Percentiles rank a stretch among this genome's conserved stretches.
Evolutionary conservation across 2,113 vertebrate genomes (phyloP).

Genomic region (Physeter macrocephalus): DNA sequence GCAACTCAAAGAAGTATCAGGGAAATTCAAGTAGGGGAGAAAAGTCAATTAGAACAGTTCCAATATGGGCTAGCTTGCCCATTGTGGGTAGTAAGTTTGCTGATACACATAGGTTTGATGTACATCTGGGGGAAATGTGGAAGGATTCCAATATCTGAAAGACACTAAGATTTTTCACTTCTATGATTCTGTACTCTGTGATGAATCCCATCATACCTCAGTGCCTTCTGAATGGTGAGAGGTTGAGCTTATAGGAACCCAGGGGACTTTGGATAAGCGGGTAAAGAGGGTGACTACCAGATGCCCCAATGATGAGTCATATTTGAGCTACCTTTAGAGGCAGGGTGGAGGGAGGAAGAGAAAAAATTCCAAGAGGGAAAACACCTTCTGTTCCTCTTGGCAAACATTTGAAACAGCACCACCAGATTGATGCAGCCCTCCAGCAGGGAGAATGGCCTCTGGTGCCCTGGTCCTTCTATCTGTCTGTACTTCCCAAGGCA

Average conservation of each 20-base stretch:
- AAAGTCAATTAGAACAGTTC: not conserved
- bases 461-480: not conserved
- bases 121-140: not conserved
- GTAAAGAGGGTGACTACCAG: not conserved
- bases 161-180: not conserved
- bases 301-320: not conserved
- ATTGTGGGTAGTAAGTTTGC: not conserved
- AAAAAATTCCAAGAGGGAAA: not conserved
- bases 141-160: not conserved
- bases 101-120: not conserved
- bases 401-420: not conserved
- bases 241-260: not conserved
- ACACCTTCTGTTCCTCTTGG: constrained; percentile 20
- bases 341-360: not conserved
- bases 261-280: not conserved
- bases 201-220: not conserved
- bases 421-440: not conserved
- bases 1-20: not conserved
- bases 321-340: not conserved
- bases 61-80: not conserved
- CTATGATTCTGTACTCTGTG: not conserved
- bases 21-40: not conserved
- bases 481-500: not conserved
- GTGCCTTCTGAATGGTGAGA: not conserved
- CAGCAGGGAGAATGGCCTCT: not conserved